phyloP scores from a whole-genome alignment of 64 coral and sea anemone species.

The Montipora cactus region DNA sequence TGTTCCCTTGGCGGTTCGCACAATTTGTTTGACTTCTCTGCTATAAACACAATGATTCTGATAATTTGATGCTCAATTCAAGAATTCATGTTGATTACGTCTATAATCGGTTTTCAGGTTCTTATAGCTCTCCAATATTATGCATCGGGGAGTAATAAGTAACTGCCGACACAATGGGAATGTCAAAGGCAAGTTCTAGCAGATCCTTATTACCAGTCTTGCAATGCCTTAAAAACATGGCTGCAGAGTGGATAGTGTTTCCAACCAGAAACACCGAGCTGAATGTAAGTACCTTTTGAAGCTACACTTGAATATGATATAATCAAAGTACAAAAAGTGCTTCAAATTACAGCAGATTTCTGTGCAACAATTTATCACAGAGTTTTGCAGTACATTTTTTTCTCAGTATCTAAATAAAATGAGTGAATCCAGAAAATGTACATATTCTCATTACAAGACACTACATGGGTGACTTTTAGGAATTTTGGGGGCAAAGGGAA shows the following conservation, averaged over 20 bases:
- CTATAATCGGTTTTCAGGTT: slow-evolving; percentile 11
- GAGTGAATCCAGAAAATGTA: not conserved
- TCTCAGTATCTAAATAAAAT: not conserved
- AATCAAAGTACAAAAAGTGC: not conserved
- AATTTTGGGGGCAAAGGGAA: too few relatives aligned
- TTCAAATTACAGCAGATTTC: not conserved
- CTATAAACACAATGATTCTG: not conserved
- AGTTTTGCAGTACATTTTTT: not conserved
- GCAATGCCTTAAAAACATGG: not conserved
- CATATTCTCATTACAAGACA: not conserved
- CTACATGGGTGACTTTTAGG: not conserved
- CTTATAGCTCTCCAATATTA: not conserved
- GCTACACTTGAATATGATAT: not conserved
- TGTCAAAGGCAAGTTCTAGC: slow-evolving; percentile 22
- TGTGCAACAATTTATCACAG: not conserved
- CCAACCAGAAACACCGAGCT: not conserved
- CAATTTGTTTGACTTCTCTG: not conserved
- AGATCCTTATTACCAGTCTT: not conserved
- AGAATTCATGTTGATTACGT: not conserved
- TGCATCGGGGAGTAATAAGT: slow-evolving; percentile 6
- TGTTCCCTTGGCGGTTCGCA: too few relatives aligned
- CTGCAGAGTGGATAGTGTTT: slow-evolving; percentile 5
- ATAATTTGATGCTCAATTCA: not conserved
- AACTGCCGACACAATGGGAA: slow-evolving; percentile 9
- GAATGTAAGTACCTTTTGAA: slow-evolving; percentile 39